Percentiles rank a stretch among this genome's conserved stretches.
Conservation (phyloP, 2,113 vertebrate genomes). For the Phasianus colchicus region DNA sequence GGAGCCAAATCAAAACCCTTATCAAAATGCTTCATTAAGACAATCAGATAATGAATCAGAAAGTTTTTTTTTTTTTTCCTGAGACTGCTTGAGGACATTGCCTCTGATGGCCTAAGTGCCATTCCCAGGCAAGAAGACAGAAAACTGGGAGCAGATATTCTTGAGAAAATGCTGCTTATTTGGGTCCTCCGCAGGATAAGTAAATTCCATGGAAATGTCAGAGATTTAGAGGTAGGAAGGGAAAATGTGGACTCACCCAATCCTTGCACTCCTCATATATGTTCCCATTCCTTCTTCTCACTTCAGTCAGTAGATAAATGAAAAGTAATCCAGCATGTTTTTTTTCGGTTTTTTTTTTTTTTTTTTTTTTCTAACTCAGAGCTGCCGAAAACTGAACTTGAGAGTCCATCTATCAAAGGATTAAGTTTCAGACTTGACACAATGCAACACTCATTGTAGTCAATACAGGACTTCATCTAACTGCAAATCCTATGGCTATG, state of each 20-base stretch:
- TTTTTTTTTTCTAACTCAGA: not conserved
- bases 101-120: not conserved
- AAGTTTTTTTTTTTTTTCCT: not conserved
- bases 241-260: not conserved
- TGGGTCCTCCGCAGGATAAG: not conserved
- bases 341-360: not conserved
- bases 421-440: not conserved
- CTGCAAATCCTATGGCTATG: not conserved
- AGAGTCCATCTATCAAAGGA: not conserved
- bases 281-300: not conserved
- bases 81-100: not conserved
- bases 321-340: not conserved
- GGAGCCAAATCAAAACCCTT: not conserved
- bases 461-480: not conserved
- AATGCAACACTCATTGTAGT: not conserved
- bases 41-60: not conserved
- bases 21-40: not conserved
- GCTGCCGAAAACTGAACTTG: not conserved
- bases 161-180: not conserved
- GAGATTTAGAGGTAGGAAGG: not conserved
- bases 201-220: not conserved
- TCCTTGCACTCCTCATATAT: rapidly evolving
- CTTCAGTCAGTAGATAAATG: not conserved
- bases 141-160: not conserved
- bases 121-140: not conserved